Evolutionary conservation across 2,888 invertebrate genomes (phyloP).

Genomic region (Nyleta sp.): DNA sequence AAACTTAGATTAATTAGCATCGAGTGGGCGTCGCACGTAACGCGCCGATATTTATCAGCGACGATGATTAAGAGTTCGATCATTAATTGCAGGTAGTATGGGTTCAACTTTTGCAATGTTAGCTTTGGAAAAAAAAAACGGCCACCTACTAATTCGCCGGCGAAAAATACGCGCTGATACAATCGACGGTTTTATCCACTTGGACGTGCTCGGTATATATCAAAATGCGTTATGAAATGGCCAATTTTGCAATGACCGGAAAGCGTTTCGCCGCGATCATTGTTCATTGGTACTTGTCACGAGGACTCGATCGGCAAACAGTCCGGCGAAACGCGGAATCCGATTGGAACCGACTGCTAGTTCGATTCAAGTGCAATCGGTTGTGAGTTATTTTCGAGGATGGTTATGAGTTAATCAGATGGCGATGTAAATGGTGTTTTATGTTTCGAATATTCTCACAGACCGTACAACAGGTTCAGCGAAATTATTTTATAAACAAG

Average conservation of each 20-base stretch:
- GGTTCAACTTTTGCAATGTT: slow-evolving; percentile 33
- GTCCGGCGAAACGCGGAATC: no score
- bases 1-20: slow-evolving; percentile 61
- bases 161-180: slow-evolving; percentile 33
- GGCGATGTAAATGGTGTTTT: no score
- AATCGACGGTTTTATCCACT: slow-evolving; percentile 32
- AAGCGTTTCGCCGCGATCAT: not conserved
- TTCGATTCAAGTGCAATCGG: no score
- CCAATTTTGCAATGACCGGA: slow-evolving; percentile 30
- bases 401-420: no score
- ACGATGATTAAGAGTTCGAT: slow-evolving; percentile 59
- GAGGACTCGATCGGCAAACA: not conserved
- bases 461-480: no score
- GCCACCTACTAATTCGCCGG: slow-evolving; percentile 43
- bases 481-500: no score
- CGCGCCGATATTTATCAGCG: slow-evolving; percentile 54
- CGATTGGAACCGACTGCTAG: no score
- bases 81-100: slow-evolving; percentile 45
- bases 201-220: slow-evolving; percentile 14
- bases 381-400: no score
- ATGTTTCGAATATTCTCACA: no score
- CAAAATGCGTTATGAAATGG: slow-evolving; percentile 30
- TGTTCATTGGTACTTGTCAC: slow-evolving; percentile 25
- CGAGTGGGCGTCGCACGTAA: slow-evolving; percentile 50
- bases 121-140: no score